These are phyloP conservation scores for Macquaria australasica DNA, from an alignment of 2,113 vertebrate species.

Conservation along the genomic window DNA sequence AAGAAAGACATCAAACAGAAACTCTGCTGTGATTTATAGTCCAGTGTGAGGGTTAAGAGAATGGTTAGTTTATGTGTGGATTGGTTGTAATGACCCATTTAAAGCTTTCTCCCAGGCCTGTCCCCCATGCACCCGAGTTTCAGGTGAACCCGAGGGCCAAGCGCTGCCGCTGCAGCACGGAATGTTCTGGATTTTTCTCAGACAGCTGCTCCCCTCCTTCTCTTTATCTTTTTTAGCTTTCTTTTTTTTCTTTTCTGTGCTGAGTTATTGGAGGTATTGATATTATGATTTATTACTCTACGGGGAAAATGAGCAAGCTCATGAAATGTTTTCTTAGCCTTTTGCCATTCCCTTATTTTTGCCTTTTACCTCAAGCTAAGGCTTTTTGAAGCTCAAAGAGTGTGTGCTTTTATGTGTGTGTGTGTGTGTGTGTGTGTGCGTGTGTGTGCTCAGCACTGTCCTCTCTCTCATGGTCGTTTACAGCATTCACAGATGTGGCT, in stretches of 20 bases:
- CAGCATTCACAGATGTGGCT: conserved; percentile 70
- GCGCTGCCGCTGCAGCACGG: conserved; percentile 46
- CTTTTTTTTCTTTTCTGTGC: conserved; percentile 24
- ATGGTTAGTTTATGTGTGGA: conserved; percentile 24
- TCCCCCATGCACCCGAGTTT: conserved; percentile 19
- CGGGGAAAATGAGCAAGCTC: conserved; percentile 25
- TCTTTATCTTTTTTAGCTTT: conserved; percentile 41
- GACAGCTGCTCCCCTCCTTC: conserved; percentile 49
- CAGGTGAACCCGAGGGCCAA: conserved; percentile 62
- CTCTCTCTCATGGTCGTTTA: conserved; percentile 41
- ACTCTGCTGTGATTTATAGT: conserved; percentile 35
- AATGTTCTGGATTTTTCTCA: conserved; percentile 70
- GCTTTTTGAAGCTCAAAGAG: conserved; percentile 21
- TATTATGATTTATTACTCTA: conserved; percentile 67
- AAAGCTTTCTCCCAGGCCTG: conserved; percentile 17
- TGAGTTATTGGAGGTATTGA: conserved; percentile 62
- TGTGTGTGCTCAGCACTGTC: conserved; percentile 16
- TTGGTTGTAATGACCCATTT: conserved; percentile 48
- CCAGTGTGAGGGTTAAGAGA: conserved; percentile 17
- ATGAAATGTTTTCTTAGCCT: conserved; percentile 52
- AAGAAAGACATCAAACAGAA: conserved; percentile 32
- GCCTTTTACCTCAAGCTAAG: conserved; percentile 23
- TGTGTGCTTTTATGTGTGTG: conserved; percentile 13
- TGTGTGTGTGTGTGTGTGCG: conserved; percentile 23
- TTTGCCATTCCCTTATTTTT: conserved; percentile 46